Conservation (phyloP, 2,797 vertebrate species). For the Adrianichthys oophorus region DNA sequence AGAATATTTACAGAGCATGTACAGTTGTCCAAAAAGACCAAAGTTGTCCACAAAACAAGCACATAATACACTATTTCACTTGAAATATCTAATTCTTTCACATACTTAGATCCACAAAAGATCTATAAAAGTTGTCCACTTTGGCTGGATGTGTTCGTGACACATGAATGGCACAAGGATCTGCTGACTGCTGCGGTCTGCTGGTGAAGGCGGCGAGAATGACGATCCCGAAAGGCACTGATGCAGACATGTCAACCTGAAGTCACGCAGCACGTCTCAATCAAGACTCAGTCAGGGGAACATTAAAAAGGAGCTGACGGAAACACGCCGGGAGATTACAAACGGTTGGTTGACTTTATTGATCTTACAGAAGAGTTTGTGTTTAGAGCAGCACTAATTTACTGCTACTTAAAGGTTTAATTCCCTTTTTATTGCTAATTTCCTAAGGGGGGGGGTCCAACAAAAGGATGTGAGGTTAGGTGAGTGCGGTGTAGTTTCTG, state of each 20-base stretch:
- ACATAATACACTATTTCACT: conserved; percentile 80
- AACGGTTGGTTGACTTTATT: no score
- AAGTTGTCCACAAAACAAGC: conserved; percentile 76
- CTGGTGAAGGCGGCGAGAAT: neutral
- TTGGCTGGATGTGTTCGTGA: conserved; percentile 68
- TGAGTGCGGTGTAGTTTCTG: no score
- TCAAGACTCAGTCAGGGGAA: neutral
- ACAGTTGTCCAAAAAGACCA: conserved; percentile 81
- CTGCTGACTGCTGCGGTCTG: conserved; percentile 5
- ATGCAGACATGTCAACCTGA: conserved; percentile 5
- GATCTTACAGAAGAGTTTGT: no score
- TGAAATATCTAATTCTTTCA: conserved; percentile 78
- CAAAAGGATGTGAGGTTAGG: no score
- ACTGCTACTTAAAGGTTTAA: no score
- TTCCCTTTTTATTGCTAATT: no score
- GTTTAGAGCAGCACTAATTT: no score
- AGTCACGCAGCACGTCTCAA: no score
- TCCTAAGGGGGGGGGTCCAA: no score
- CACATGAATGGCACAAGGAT: conserved; percentile 21
- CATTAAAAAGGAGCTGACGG: neutral
- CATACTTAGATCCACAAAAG: conserved; percentile 73
- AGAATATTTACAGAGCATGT: conserved; percentile 84
- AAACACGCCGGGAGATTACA: no score
- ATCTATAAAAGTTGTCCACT: conserved; percentile 79
- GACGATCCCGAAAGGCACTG: conserved; percentile 33